Percentiles rank a stretch among this genome's conserved stretches.
Evolutionary conservation across 2,113 vertebrate species (phyloP).

Genomic region (Cyanoderma ruficeps): DNA sequence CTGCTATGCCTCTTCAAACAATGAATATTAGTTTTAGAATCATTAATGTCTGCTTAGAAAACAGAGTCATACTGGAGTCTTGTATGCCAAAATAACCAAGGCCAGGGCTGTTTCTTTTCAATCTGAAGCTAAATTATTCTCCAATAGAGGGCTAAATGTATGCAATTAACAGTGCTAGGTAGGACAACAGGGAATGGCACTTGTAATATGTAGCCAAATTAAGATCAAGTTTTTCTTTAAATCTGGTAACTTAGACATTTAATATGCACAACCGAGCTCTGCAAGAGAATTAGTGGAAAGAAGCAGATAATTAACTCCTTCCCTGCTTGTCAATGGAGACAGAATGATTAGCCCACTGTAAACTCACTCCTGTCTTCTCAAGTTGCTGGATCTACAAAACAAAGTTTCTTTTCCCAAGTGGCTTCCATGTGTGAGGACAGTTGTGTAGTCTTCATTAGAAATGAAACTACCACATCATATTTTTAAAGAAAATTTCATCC

Average conservation of each 20-base stretch:
- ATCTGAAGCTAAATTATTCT: constrained; percentile 89
- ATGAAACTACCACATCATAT: neutral
- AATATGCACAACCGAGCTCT: constrained; percentile 20
- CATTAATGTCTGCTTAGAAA: constrained; percentile 97
- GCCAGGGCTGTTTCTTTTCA: constrained; percentile 86
- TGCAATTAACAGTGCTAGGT: constrained; percentile 84
- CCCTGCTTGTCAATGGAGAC: neutral
- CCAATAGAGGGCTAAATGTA: constrained; percentile 82
- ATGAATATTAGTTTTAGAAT: constrained; percentile 99
- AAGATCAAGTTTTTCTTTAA: constrained; percentile 75
- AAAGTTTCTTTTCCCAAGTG: neutral
- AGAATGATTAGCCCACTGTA: neutral
- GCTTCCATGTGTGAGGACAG: neutral
- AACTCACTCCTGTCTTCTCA: neutral
- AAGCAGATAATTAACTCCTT: constrained; percentile 33
- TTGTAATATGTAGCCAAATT: constrained; percentile 73
- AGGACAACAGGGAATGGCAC: constrained; percentile 73
- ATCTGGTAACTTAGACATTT: constrained; percentile 51
- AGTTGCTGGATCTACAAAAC: neutral
- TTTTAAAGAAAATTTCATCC: neutral
- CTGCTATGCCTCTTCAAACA: constrained; percentile 97
- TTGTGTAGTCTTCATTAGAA: neutral
- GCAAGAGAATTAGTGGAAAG: constrained; percentile 12
- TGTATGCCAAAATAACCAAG: constrained; percentile 86
- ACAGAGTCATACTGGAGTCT: constrained; percentile 90